Evolutionary conservation across 2,113 vertebrate genomes (phyloP), one percentile per base, ranked within the genome.

Genomic region (Leptobrachium ailaonicum): DNA sequence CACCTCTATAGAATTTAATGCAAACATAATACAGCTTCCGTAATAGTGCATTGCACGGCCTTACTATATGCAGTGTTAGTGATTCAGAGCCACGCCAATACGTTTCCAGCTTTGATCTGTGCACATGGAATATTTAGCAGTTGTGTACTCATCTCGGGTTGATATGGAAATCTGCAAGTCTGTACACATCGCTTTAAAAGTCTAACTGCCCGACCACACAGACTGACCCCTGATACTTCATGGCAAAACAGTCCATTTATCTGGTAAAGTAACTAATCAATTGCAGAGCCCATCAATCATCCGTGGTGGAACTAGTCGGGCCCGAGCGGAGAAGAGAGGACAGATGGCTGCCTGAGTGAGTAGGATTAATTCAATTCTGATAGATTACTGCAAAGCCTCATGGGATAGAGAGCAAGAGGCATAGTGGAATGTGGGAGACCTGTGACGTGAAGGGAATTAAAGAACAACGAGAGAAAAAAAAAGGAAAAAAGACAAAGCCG

Each of bases 181-280:
- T 86, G 88, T 80, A 76, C 90, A 82, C 63, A 87, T 83, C 87
- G 91, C 84, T 88, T 92, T 93, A 90, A 89, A 82, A 89, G 83
- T 66, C 78, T 73, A 47, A 73, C 77, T 85, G 88, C 86, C 82
- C 92, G 91, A 93, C 92, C 92, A 94, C 91, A 91, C 71, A 76
- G 88, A 90, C 85, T 91, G 94, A 97, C 94, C 47, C 95, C 94
- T 90, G 91, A 88, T 92, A 95, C 95, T 94, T 93, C 93, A 94
- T 96, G 94, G 94, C 93, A 94, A 94, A 94, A 93, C 91, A 94
- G 90, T 90, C 95, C 95, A 97, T 98, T 94, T 90, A 93, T 98
- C 95, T 97, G 91, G 83, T 84, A 85, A 88, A 93, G 92, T 93
- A 95, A 96, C 94, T 96, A 97, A 98, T 98, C 95, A 96, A 98